phyloP scores from a whole-genome alignment of 2,113 vertebrate species.

The Chinchilla lanigera region DNA sequence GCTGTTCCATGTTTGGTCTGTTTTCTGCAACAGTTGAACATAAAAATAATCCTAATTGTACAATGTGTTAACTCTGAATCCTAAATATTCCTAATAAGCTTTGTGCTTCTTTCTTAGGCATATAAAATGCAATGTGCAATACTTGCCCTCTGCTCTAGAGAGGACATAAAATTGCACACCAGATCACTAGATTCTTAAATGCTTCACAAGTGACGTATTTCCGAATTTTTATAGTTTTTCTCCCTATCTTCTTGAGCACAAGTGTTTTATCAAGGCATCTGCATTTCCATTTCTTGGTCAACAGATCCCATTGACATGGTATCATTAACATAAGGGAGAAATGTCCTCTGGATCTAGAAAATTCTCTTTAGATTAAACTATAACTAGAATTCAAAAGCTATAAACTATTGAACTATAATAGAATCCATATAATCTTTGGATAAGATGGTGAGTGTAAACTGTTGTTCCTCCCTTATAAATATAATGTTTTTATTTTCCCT shows the following conservation, averaged over 20 bases:
- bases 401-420: background rate
- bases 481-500: background rate
- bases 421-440: background rate
- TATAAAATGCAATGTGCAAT: background rate
- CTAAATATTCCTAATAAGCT: background rate
- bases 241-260: background rate
- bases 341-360: background rate
- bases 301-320: background rate
- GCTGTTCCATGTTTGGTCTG: too few species aligned
- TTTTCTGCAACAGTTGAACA: background rate
- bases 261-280: background rate
- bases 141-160: background rate
- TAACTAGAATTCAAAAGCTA: background rate
- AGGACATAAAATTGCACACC: background rate
- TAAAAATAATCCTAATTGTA: background rate
- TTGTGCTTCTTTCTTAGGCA: background rate
- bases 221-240: background rate
- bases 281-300: background rate
- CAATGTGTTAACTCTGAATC: background rate
- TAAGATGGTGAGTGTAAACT: background rate
- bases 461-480: background rate
- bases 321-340: background rate
- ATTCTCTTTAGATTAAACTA: background rate
- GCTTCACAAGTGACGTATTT: background rate
- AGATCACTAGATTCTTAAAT: background rate